Percentiles rank a stretch among this genome's conserved stretches.
These are phyloP conservation scores for Conus canariensis DNA, from an alignment of 2,888 invertebrate species.

Conservation along the genomic window DNA sequence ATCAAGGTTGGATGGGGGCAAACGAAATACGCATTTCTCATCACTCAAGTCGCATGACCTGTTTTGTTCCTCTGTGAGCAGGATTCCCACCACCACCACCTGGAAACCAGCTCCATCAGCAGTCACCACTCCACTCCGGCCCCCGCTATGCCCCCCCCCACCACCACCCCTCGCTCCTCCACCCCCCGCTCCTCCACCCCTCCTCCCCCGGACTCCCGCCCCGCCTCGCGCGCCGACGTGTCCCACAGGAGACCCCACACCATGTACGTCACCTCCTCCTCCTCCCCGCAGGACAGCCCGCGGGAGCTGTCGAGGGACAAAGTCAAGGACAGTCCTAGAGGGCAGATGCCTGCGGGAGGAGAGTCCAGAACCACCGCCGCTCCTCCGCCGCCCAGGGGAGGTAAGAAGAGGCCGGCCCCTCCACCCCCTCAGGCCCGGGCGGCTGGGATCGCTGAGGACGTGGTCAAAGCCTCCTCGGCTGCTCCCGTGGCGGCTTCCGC, in stretches of 20 bases:
- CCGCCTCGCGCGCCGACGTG: constrained; percentile 26
- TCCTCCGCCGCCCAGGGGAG: constrained; percentile 48
- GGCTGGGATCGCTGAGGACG: neutral
- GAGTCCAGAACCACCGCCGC: neutral
- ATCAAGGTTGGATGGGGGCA: no score
- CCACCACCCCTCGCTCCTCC: neutral
- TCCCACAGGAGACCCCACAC: constrained; percentile 54
- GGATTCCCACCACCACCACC: neutral
- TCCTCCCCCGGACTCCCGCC: constrained; percentile 11
- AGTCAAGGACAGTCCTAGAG: neutral
- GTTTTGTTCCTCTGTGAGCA: no score
- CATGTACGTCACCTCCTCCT: constrained; percentile 51
- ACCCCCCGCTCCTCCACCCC: constrained; percentile 23
- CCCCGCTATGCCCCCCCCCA: neutral
- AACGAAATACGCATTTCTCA: no score
- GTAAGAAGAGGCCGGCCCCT: constrained; percentile 77
- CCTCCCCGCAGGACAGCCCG: neutral
- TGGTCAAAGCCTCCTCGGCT: neutral
- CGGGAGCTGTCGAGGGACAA: neutral
- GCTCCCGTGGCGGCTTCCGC: neutral
- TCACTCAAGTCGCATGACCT: no score
- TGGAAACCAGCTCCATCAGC: neutral
- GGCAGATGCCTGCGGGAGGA: neutral
- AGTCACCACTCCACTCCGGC: constrained; percentile 28
- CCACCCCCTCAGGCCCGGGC: constrained; percentile 64